Percentiles rank a stretch among this genome's conserved stretches.
Evolutionary conservation across 2,113 vertebrate species (phyloP).

Genomic region (Zootoca vivipara): DNA sequence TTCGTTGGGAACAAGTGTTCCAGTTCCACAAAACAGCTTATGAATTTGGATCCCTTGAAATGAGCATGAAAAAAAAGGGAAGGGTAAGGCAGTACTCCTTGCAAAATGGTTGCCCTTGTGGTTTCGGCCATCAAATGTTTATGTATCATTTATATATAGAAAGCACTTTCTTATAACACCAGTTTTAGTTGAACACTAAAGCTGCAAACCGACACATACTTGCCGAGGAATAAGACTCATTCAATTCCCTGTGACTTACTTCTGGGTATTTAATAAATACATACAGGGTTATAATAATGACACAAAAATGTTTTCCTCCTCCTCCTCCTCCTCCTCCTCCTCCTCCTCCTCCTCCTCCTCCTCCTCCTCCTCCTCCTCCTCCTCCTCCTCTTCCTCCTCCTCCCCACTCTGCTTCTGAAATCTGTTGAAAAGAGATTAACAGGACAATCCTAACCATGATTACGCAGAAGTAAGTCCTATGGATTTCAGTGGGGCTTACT

Average conservation of each 20-base stretch:
- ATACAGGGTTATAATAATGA: not conserved
- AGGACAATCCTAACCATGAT: no score
- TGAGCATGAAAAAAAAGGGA: constrained; percentile 59
- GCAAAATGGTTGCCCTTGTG: not conserved
- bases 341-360: not conserved
- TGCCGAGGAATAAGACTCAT: not conserved
- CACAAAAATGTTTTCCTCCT: not conserved
- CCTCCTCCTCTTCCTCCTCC: no score
- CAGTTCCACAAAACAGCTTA: constrained; percentile 42
- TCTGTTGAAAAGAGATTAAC: constrained; percentile 9
- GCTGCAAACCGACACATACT: not conserved
- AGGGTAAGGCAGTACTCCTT: constrained; percentile 42
- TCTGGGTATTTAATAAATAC: not conserved
- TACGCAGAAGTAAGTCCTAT: no score
- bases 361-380: no score
- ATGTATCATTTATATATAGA: constrained; percentile 36
- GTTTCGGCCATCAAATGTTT: constrained; percentile 53
- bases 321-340: not conserved
- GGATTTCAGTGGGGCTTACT: no score
- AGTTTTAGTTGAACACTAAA: not conserved
- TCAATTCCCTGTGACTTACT: not conserved
- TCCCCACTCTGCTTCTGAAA: not conserved
- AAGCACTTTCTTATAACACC: constrained; percentile 52
- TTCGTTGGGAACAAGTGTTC: constrained; percentile 72
- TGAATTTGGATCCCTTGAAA: constrained; percentile 53